Base-by-base conservation (phyloP, 2,888 invertebrate genomes). In the Dascillus cervinus region DNA sequence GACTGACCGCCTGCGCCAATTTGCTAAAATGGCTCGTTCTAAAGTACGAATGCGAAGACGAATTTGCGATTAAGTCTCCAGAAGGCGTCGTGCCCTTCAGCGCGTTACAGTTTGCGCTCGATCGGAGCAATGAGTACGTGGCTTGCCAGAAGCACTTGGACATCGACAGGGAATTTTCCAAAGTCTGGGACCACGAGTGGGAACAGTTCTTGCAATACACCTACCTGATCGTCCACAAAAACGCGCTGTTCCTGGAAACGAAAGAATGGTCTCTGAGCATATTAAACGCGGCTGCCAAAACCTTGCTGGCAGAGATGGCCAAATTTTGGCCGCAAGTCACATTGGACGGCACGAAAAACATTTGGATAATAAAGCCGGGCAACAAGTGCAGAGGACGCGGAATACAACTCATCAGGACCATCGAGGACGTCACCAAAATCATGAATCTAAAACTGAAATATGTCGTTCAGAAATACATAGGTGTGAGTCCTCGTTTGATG, bases 301-400 rank as follows among this genome's bases (percentile, higher is more conserved):
- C 75, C 37, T 63, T 82, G 20, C 60, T 90, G 32, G 73, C 75
- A 10, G 73, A 77, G 23, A 71, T 91, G 49, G 67, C 70, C 9
- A 75, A 73, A 34, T 77, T 73, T 55, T 88, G 87, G 83, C 87
- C 89, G 0, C 89, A 89, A 58, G 74, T 84, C 45, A 77, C 81
- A 17, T 73, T 86, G 44, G 94, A 95, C 59, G 95, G 94, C 0
- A 73, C 78, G 37, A 72, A 78, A 35, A 94, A 94, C 62, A 79
- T 92, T 45, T 95, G 95, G 94, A 94, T 95, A 41, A 77, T 94
- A 36, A 95, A 95, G 60, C 94, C 94, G 0, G 92, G 92, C 1
- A 91, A 53, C 25, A 88, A 89, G 59, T 92, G 92, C 47, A 75
- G 94, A 5, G 94, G 95, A 0, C 73, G 87, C 53, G 94, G 94